Base-by-base conservation (phyloP, 2,888 invertebrate genomes). In the Tubulanus polymorphus region DNA sequence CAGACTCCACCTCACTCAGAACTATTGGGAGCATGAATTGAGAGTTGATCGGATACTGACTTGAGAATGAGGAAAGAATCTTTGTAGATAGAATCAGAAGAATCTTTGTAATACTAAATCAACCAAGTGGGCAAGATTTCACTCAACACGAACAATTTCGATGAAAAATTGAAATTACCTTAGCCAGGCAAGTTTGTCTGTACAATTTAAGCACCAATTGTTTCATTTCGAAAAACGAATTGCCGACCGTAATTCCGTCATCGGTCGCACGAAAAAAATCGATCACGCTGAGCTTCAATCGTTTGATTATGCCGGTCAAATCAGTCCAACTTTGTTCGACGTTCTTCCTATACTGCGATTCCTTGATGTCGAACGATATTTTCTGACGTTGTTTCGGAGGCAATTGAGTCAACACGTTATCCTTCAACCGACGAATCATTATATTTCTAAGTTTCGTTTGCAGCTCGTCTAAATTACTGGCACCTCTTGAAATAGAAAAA, bases 371-470 rank as follows among this genome's bases (percentile, higher is more conserved):
- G 65, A 76, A 76, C 8, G 72, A 62, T 30, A 76, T 65, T 48
- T 65, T 67, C 60, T 76, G 75, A 53, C 75, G 62, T 54, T 71
- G 72, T 63, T 75, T 75, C 0, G 73, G 70, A 6, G 75, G 75
- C 26, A 75, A 65, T 55, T 75, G 72, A 1, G 66, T 70, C 1
- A 75, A 66, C 8, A 75, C 75, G 41, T 70, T 66, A 48, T 59
- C 64, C 55, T 75, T 75, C 51, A 73, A 68, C 37, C 75, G 59
- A 5, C 75, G 64, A 23, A 76, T 74, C 74, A 76, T 75, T 56
- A 72, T 48, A 2, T 57, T 52, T 3, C 55, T 57, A 52, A 76
- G 54, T 32, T 62, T 64, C 37, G 60, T 53, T 59, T 75, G 72
- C 8, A 76, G 63, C 48, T 76, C 75, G 48, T 70, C 68, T 37